Evolutionary conservation across 2,113 vertebrate species (phyloP).

Genomic region (Mola mola): DNA sequence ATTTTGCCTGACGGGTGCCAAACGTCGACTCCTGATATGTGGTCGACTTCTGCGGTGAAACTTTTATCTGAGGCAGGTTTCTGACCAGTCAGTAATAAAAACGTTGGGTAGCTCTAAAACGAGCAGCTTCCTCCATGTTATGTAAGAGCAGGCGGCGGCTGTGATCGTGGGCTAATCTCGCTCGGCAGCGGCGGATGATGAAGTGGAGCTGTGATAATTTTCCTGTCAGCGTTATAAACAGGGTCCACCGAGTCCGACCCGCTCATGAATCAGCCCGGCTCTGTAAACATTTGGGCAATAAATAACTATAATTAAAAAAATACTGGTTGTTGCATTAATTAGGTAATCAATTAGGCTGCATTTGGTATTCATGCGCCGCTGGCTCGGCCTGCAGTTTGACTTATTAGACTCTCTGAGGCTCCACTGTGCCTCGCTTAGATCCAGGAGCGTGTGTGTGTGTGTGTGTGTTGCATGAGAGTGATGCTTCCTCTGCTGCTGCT

Average conservation of each 20-base stretch:
- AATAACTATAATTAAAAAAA: conserved; percentile 78
- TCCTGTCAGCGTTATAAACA: conserved; percentile 68
- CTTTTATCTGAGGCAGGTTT: no score
- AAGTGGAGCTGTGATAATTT: conserved; percentile 61
- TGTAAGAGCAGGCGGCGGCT: no score
- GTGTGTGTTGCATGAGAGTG: conserved; percentile 4
- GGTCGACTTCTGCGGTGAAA: no score
- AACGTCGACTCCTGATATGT: no score
- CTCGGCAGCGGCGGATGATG: conserved; percentile 42
- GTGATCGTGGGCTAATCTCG: no score
- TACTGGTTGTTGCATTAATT: conserved; percentile 78
- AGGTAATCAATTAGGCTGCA: conserved; percentile 79
- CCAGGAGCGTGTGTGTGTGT: conserved; percentile 14
- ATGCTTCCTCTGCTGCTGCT: conserved; percentile 18
- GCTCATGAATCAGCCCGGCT: conserved; percentile 71
- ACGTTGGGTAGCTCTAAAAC: no score
- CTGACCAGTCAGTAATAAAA: no score
- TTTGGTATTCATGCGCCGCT: conserved; percentile 82
- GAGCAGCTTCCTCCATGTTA: no score
- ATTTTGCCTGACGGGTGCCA: no score
- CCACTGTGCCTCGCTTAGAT: conserved; percentile 18
- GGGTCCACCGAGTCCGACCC: conserved; percentile 62
- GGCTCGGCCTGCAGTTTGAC: conserved; percentile 72
- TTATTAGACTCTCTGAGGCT: conserved; percentile 67
- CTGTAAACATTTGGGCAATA: conserved; percentile 73